A percentile compares a stretch with the other conserved stretches of the same genome.
phyloP scores from a whole-genome alignment of 2,888 invertebrate species.

The Steinernema carpocapsae region DNA sequence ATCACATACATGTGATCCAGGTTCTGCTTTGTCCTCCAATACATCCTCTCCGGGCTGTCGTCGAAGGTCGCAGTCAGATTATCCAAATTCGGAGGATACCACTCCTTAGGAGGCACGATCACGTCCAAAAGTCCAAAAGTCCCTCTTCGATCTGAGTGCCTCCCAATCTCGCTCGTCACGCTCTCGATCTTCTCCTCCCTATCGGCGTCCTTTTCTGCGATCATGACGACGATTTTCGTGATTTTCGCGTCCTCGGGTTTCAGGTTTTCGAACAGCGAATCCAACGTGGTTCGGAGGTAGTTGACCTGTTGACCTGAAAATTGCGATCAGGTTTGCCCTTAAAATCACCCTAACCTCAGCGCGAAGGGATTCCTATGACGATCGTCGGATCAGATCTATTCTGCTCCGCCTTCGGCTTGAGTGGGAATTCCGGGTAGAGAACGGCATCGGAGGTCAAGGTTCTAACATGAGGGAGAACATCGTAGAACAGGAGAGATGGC shows the following conservation, averaged over 20 bases:
- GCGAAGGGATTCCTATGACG: background rate
- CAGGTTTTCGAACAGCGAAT: too few relatives aligned
- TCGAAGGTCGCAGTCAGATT: slow-evolving; percentile 70
- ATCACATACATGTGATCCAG: slow-evolving; percentile 71
- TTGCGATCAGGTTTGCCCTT: background rate
- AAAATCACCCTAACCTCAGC: background rate
- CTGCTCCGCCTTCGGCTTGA: background rate
- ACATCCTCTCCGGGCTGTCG: slow-evolving; percentile 70
- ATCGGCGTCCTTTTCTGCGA: slow-evolving; percentile 58
- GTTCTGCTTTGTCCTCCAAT: slow-evolving; percentile 72
- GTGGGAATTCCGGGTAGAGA: background rate
- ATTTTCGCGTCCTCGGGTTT: slow-evolving; percentile 67
- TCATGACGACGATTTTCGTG: slow-evolving; percentile 67
- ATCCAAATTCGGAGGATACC: slow-evolving; percentile 70
- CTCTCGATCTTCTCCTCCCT: slow-evolving; percentile 18
- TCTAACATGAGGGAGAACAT: background rate
- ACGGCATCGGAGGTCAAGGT: background rate
- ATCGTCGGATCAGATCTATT: background rate
- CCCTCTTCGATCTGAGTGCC: background rate
- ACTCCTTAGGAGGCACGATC: slow-evolving; percentile 70
- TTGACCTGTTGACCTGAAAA: background rate
- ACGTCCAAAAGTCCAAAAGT: slow-evolving; percentile 39
- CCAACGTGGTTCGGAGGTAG: background rate
- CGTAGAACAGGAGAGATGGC: background rate
- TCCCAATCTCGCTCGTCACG: background rate